phyloP scores from a whole-genome alignment of 2,113 vertebrate species.

The Accipiter virgatus region DNA sequence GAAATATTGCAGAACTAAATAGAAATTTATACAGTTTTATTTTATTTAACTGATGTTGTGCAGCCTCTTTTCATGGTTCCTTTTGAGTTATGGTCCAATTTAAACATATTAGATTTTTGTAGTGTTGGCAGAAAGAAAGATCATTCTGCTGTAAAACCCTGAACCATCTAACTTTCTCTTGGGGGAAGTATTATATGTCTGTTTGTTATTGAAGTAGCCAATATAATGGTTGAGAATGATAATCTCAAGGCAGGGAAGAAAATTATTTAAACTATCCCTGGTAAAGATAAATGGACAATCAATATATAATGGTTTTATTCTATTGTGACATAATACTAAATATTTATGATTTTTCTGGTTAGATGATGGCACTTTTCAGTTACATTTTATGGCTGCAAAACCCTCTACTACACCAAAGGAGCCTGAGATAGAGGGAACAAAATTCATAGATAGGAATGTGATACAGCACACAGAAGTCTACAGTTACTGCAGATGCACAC shows the following conservation, averaged over 20 bases:
- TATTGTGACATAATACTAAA: neutral
- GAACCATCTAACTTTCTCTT: constrained; percentile 32
- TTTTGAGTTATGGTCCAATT: constrained; percentile 51
- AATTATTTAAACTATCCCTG: constrained; percentile 14
- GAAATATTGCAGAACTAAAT: constrained; percentile 16
- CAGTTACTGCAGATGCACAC: neutral
- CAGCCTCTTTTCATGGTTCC: constrained; percentile 14
- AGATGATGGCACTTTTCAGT: neutral
- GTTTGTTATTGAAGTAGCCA: constrained; percentile 50
- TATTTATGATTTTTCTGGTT: neutral
- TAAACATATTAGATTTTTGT: constrained; percentile 44
- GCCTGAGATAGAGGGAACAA: neutral
- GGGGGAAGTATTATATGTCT: constrained; percentile 51
- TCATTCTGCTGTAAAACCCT: constrained; percentile 27
- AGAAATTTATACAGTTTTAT: neutral
- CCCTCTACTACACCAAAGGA: neutral
- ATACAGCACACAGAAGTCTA: neutral
- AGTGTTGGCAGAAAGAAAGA: neutral
- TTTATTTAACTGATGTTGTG: neutral
- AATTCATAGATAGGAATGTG: neutral
- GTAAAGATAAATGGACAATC: constrained; percentile 23
- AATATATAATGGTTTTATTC: neutral
- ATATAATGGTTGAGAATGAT: constrained; percentile 24
- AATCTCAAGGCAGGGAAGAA: constrained; percentile 47
- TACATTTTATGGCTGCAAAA: neutral